phyloP scores from a whole-genome alignment of 2,888 invertebrate genomes.

The Drosophila fungiperda region DNA sequence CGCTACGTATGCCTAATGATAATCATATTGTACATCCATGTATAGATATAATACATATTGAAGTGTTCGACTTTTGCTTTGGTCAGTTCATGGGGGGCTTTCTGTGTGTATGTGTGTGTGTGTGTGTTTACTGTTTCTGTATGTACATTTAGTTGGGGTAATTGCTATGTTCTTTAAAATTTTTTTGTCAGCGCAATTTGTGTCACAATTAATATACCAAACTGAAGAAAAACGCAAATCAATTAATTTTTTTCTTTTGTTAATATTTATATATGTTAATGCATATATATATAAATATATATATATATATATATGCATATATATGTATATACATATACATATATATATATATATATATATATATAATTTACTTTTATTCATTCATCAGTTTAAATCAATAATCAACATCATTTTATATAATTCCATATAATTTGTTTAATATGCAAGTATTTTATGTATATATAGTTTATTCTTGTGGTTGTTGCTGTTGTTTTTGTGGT shows the following conservation, averaged over 20 bases:
- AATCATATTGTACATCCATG: conserved; percentile 49
- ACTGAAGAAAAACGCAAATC: conserved; percentile 67
- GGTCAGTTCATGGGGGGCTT: conserved; percentile 65
- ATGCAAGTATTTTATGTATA: conserved; percentile 71
- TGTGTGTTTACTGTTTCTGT: conserved; percentile 25
- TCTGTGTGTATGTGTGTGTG: conserved; percentile 29
- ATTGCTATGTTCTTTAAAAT: conserved; percentile 39
- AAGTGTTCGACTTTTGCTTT: conserved; percentile 47
- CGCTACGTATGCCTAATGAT: conserved; percentile 50
- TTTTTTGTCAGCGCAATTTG: conserved; percentile 33
- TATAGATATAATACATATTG: conserved; percentile 33
- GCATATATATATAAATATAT: conserved; percentile 45
- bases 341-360: conserved; percentile 36
- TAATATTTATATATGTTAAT: conserved; percentile 67
- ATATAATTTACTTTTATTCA: conserved; percentile 65
- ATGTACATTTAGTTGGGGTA: conserved; percentile 49
- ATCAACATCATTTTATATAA: conserved; percentile 80
- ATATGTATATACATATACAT: conserved; percentile 58
- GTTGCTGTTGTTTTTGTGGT: conserved; percentile 63
- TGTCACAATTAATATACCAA: conserved; percentile 50
- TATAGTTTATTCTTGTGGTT: conserved; percentile 61
- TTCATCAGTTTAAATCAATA: conserved; percentile 76
- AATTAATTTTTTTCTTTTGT: conserved; percentile 36
- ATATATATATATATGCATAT: conserved; percentile 55
- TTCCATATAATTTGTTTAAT: conserved; percentile 78